Conservation (phyloP, 1,140 invertebrate genomes). For the Sitophilus oryzae region DNA sequence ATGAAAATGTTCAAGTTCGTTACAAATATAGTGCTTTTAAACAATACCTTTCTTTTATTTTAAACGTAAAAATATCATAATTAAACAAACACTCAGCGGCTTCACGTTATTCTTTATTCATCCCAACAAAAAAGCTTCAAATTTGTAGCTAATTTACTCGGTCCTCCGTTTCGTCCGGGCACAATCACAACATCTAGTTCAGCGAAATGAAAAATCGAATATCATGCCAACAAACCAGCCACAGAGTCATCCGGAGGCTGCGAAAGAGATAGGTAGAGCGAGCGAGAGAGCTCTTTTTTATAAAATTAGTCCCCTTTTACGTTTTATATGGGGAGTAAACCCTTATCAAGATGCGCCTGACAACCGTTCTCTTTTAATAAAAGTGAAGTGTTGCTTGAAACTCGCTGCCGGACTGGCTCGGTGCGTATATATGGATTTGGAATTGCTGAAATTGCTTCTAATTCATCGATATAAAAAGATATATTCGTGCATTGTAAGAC, state of each 20-base stretch:
- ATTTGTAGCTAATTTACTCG: neutral
- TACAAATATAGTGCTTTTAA: too few relatives aligned
- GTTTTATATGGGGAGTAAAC: constrained; percentile 22
- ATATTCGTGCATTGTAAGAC: too few relatives aligned
- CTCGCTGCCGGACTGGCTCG: constrained; percentile 18
- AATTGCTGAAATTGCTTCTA: constrained; percentile 21
- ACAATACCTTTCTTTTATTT: too few relatives aligned
- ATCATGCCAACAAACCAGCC: constrained; percentile 2
- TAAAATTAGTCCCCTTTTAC: constrained; percentile 25
- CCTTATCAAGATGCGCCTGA: constrained; percentile 26
- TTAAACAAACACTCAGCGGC: too few relatives aligned
- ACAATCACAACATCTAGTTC: constrained; percentile 14
- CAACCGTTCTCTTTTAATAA: constrained; percentile 26
- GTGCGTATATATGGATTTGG: constrained; percentile 18
- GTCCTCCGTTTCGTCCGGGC: neutral
- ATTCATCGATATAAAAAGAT: constrained; percentile 25
- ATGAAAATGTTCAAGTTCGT: too few relatives aligned
- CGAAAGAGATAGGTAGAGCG: neutral
- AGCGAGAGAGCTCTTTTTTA: constrained; percentile 9
- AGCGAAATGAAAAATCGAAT: constrained; percentile 20
- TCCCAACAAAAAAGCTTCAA: neutral
- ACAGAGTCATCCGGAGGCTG: constrained; percentile 9
- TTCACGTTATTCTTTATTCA: neutral
- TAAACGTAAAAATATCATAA: too few relatives aligned
- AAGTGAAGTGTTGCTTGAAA: constrained; percentile 26